These are phyloP conservation scores for Ceryle rudis DNA, from an alignment of 2,797 vertebrate genomes.

Conservation along the genomic window DNA sequence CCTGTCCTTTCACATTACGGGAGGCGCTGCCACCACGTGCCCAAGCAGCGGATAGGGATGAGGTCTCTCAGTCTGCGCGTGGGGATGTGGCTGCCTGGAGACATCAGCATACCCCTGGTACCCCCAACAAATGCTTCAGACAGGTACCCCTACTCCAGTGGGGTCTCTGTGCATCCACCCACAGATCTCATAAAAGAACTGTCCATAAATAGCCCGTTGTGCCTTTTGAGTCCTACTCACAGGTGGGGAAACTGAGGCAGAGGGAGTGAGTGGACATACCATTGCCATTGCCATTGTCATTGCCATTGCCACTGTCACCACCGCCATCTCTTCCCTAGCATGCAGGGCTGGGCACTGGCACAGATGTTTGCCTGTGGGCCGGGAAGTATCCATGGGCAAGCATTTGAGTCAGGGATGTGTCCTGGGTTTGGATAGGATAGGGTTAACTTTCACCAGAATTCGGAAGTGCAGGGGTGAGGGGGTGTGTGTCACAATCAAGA, in stretches of 20 bases:
- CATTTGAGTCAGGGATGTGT: background rate
- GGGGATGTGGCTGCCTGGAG: background rate
- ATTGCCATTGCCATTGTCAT: background rate
- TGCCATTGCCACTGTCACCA: background rate
- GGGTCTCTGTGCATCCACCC: background rate
- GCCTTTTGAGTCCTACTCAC: background rate
- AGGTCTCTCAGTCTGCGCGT: fast-evolving
- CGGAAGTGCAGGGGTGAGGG: too few relatives aligned
- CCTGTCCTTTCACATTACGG: background rate
- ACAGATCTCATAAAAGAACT: background rate
- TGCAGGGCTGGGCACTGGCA: fast-evolving
- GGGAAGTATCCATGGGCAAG: fast-evolving
- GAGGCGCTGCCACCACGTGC: fast-evolving
- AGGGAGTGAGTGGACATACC: fast-evolving
- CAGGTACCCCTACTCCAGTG: background rate
- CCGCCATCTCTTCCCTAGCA: too few relatives aligned
- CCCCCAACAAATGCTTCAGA: background rate
- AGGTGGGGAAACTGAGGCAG: background rate
- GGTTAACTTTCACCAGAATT: too few relatives aligned
- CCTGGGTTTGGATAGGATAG: too few relatives aligned
- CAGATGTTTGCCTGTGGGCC: fast-evolving
- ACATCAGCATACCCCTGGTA: background rate
- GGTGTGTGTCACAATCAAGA: too few relatives aligned
- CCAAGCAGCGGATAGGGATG: background rate
- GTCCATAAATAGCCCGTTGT: fast-evolving